Evolutionary conservation across 2,888 invertebrate species (phyloP), one percentile per base, ranked within the genome.

Genomic region (Amorpha juglandis): DNA sequence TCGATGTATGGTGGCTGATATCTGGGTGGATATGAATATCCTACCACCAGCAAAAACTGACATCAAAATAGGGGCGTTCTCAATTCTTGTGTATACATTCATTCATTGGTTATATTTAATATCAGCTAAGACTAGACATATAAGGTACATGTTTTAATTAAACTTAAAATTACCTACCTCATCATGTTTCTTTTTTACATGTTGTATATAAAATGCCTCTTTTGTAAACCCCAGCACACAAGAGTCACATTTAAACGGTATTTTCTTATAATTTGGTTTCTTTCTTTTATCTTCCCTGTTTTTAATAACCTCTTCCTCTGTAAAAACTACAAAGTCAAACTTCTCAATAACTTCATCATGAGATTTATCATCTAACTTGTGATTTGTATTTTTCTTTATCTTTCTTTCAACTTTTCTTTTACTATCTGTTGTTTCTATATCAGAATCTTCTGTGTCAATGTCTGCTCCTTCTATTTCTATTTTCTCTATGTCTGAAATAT

Each of bases 261-360:
- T 77, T 71, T 86, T 89, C 74, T 86, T 88, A 48, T 78, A 89
- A 73, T 88, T 89, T 0, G 85, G 82, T n/a, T 84, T 86, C 51
- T 71, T 83, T 62, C 80, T 77, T 68, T 89, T 89, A 38, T 80
- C 76, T 64, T 88, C 84, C 75, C 89, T 83, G 1, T 69, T 75
- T 50, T 64, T 80, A 0, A 76, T 4, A 80, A 90, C 79, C 52
- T 89, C 86, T 64, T 86, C 83, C 69, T 86, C 81, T 11, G 77
- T 84, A 4, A 80, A 81, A 1, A 76, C 70, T 0, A 86, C 71
- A 48, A 67, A 77, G 50, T 69, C 62, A 47, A 83, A 87, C 70
- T 87, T 89, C 19, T 79, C 70, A 45, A 68, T 73, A 7, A 78
- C 42, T 27, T 74, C 73, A 27, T 67, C 63, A n/a, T 69, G 69